These are phyloP conservation scores for Morus bassanus DNA, from an alignment of 2,797 vertebrate genomes.

Conservation along the genomic window DNA sequence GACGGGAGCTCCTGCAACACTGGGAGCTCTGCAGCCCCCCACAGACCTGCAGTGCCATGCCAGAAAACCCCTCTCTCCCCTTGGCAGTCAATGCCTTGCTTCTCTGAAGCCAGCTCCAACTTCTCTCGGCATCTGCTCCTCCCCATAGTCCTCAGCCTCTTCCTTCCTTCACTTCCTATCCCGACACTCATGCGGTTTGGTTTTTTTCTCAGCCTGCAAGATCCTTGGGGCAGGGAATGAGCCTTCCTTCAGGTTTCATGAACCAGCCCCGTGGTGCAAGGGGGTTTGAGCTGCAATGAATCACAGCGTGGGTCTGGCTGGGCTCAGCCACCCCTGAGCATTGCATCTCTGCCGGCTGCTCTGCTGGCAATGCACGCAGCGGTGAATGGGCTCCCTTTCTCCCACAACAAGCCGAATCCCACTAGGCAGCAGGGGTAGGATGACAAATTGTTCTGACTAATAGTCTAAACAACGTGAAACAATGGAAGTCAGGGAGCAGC, in stretches of 20 bases:
- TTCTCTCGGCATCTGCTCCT: background rate
- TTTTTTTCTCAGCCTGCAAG: background rate
- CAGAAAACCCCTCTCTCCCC: background rate
- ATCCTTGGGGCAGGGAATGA: background rate
- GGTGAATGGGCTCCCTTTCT: background rate
- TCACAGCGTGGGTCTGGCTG: background rate
- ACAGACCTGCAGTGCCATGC: background rate
- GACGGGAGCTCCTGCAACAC: background rate
- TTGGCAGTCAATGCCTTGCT: background rate
- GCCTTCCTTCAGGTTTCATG: background rate
- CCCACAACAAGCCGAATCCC: background rate
- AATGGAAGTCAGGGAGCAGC: slow-evolving; percentile 60
- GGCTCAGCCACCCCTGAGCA: background rate
- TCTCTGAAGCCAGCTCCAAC: background rate
- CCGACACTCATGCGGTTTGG: fast-evolving
- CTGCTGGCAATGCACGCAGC: fast-evolving
- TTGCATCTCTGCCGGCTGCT: background rate
- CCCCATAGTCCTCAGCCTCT: background rate
- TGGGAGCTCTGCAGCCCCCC: background rate
- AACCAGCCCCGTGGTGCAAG: fast-evolving
- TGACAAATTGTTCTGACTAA: slow-evolving; percentile 67
- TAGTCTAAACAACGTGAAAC: slow-evolving; percentile 66
- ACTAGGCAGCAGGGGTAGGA: slow-evolving; percentile 47
- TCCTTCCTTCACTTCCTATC: background rate
- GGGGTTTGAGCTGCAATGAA: background rate